phyloP scores from a whole-genome alignment of 2,888 invertebrate genomes.

The Phyllotreta striolata region DNA sequence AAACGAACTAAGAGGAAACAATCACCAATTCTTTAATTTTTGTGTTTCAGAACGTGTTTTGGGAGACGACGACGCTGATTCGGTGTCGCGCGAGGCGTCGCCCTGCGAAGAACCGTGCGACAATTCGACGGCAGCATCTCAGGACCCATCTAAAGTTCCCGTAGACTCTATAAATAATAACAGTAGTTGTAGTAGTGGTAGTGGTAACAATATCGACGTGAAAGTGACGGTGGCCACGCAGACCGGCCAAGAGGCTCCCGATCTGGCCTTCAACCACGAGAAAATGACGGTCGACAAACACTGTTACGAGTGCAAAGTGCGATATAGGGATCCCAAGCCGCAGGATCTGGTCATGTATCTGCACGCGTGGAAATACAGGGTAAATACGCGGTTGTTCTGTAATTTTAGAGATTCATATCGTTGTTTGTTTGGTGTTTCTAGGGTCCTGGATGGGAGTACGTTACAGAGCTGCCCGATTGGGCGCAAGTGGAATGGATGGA shows the following conservation, averaged over 20 bases:
- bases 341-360: conserved; percentile 95
- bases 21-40: conserved; percentile 1
- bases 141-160: conserved; percentile 53
- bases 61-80: conserved; percentile 71
- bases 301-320: conserved; percentile 92
- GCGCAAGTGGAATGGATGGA: conserved; percentile 86
- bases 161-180: conserved; percentile 39
- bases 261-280: conserved; percentile 71
- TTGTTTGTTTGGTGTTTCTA: conserved; percentile 58
- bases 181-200: conserved; percentile 56
- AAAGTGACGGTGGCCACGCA: conserved; percentile 85
- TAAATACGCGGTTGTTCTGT: conserved; percentile 52
- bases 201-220: conserved; percentile 56
- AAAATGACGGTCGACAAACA: conserved; percentile 83
- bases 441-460: conserved; percentile 95
- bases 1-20: too few species aligned
- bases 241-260: conserved; percentile 81
- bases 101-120: conserved; percentile 70
- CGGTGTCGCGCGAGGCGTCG: conserved; percentile 75
- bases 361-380: conserved; percentile 93
- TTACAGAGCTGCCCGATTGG: conserved; percentile 93
- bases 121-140: conserved; percentile 56
- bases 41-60: conserved; percentile 55
- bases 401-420: not conserved
- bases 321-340: conserved; percentile 90